Conservation (phyloP, 2,888 invertebrate genomes). For the Polymixis flavicincta region DNA sequence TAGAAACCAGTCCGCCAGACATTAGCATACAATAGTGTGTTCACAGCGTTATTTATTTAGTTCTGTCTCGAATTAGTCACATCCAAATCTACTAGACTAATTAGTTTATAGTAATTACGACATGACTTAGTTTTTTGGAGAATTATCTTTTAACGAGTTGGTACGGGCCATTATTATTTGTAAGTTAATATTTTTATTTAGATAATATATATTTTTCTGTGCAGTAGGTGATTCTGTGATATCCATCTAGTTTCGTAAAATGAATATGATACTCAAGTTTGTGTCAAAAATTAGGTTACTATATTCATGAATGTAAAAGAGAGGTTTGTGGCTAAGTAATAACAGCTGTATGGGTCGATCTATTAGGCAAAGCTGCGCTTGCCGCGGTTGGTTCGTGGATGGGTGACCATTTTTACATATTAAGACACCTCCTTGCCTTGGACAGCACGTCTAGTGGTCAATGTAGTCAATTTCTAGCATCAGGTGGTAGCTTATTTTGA, state of each 20-base stretch:
- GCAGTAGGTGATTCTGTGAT: not conserved
- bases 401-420: too few relatives aligned
- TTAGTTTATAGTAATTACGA: conserved; percentile 41
- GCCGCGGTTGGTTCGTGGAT: too few relatives aligned
- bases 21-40: conserved; percentile 66
- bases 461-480: too few relatives aligned
- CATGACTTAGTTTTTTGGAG: conserved; percentile 33
- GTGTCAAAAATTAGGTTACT: not conserved
- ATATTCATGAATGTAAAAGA: too few relatives aligned
- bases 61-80: conserved; percentile 21
- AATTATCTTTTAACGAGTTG: conserved; percentile 15
- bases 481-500: too few relatives aligned
- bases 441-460: too few relatives aligned
- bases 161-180: not conserved
- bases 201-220: not conserved
- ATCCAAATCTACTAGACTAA: conserved; percentile 33
- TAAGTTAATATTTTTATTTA: not conserved
- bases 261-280: too few relatives aligned
- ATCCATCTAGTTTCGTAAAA: not conserved
- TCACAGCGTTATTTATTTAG: conserved; percentile 54
- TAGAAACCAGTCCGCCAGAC: conserved; percentile 28
- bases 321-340: too few relatives aligned
- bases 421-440: too few relatives aligned
- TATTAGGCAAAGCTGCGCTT: too few relatives aligned
- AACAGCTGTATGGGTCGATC: too few relatives aligned